phyloP scores from a whole-genome alignment of 64 coral and sea anemone genomes.

The Porites australiensis region DNA sequence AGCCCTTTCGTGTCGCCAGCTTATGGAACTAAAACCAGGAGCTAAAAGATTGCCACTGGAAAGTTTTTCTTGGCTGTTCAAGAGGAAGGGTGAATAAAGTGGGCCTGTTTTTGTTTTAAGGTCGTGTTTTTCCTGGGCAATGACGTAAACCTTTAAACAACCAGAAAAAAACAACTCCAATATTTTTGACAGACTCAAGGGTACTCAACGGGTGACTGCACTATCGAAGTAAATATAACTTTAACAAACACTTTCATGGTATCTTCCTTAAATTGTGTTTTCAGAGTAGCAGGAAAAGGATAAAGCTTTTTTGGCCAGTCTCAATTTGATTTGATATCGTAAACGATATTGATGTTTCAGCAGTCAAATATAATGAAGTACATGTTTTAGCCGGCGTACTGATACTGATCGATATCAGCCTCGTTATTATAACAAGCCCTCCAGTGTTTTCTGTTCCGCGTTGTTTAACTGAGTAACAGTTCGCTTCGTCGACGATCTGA shows the following conservation, averaged over 20 bases:
- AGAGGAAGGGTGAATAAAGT: not conserved
- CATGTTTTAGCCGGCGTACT: not conserved
- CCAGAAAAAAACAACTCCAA: not conserved
- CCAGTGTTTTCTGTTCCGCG: too few species aligned
- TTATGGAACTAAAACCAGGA: not conserved
- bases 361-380: not conserved
- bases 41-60: not conserved
- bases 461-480: too few species aligned
- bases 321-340: too few species aligned
- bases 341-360: not conserved
- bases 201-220: not conserved
- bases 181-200: constrained; percentile 8
- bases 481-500: too few species aligned
- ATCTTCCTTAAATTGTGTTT: not conserved
- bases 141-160: not conserved
- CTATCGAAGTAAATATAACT: not conserved
- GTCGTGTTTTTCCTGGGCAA: not conserved
- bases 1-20: not conserved
- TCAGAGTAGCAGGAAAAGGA: not conserved
- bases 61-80: not conserved
- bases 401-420: not conserved
- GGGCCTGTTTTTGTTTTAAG: not conserved
- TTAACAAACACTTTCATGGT: not conserved
- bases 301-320: not conserved
- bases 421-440: too few species aligned